Evolutionary conservation across 2,888 invertebrate genomes (phyloP).

Genomic region (Drosophila cognata): DNA sequence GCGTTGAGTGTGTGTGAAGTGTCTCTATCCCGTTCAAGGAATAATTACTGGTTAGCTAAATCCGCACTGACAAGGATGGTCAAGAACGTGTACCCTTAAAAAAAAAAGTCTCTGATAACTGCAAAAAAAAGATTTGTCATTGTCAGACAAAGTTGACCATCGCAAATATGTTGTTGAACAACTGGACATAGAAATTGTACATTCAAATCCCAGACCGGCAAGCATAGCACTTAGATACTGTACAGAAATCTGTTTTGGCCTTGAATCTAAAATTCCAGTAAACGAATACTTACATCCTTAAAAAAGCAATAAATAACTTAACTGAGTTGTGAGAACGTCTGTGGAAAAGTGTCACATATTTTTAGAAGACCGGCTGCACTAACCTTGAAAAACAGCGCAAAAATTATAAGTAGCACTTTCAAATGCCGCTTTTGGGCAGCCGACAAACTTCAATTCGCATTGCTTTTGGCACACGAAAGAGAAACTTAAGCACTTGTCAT

Average conservation of each 20-base stretch:
- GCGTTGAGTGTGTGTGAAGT: neutral
- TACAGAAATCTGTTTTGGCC: neutral
- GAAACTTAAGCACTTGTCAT: slow-evolving; percentile 64
- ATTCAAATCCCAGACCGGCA: neutral
- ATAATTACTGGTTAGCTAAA: neutral
- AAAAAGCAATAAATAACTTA: neutral
- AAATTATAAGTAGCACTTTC: slow-evolving; percentile 24
- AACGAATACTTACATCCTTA: neutral
- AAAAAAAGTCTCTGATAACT: neutral
- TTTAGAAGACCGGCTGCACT: slow-evolving; percentile 10
- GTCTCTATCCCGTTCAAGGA: slow-evolving; percentile 4
- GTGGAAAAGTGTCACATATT: slow-evolving; percentile 47
- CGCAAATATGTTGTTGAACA: neutral
- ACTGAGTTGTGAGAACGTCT: neutral
- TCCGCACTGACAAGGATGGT: neutral
- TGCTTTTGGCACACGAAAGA: slow-evolving; percentile 72
- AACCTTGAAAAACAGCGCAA: slow-evolving; percentile 58
- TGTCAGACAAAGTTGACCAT: too few species aligned
- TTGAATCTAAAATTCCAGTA: neutral
- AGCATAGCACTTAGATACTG: neutral
- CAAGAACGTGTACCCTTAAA: neutral
- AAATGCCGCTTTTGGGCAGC: slow-evolving; percentile 37
- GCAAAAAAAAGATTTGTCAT: neutral
- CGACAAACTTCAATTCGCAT: slow-evolving; percentile 53
- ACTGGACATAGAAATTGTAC: neutral